Evolutionary conservation across 2,888 invertebrate species (phyloP), one percentile per base, ranked within the genome.

Genomic region (Cryptophagus acutangulus): DNA sequence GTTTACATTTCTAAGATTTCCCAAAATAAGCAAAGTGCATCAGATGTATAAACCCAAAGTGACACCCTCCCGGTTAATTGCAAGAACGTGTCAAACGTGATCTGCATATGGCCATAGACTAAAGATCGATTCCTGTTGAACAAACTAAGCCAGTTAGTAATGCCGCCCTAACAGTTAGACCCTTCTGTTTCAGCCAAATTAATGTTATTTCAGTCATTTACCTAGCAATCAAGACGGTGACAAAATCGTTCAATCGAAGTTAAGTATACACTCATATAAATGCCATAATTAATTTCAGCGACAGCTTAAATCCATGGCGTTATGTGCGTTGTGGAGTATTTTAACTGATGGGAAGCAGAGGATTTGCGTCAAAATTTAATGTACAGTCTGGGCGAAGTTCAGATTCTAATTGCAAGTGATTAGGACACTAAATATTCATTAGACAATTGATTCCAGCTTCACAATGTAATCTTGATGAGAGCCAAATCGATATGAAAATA

Each of bases 21-120:
- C 24, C 24, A 8, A n/a, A 8, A 8, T 14, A 9, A 5, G 12
- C 33, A 12, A 14, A 14, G 16, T 33, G 12, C 3, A 69, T 67
- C 13, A n/a, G 6, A 20, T n/a, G n/a, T 20, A n/a, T 13, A 5
- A 38, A 42, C 41, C 29, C 28, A 14, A 31, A 35, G 14, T 43
- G 45, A 48, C 48, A 44, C 43, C 39, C 15, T 43, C 36, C 42
- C 54, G 45, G 59, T 63, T 65, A 65, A 65, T 65, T 64, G 63
- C 60, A 49, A 49, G 57, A 56, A 61, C 65, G 63, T 65, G 65
- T 63, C 62, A 58, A 59, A 63, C 63, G 64, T 62, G 64, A 63
- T 63, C 60, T 63, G 63, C 62, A 65, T 63, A 55, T 52, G 43
- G 46, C 36, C 33, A 13, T 50, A 48, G n/a, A n/a, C 48, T 45